phyloP scores from a whole-genome alignment of 1,140 invertebrate species.

The Bilobella aurantiaca region DNA sequence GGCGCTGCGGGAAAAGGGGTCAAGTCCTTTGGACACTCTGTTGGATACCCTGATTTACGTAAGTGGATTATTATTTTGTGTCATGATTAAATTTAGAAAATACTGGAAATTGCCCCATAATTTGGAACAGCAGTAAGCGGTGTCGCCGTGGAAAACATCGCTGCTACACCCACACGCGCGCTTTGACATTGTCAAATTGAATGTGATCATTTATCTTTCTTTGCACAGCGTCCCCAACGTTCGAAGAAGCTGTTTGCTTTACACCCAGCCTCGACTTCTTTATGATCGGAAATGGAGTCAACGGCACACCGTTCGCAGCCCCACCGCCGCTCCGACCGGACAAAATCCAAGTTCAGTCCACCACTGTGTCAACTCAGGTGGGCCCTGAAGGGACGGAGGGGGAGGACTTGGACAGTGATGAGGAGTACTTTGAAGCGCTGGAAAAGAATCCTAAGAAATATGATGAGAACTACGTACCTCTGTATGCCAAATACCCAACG shows the following conservation, averaged over 20 bases:
- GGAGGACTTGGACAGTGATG: neutral
- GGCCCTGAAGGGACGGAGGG: neutral
- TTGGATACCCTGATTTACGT: slow-evolving; percentile 1
- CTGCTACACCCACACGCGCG: neutral
- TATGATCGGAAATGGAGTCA: neutral
- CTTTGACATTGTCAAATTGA: neutral
- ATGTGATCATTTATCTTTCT: slow-evolving; percentile 2
- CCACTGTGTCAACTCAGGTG: neutral
- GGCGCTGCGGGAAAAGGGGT: neutral
- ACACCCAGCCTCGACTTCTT: neutral
- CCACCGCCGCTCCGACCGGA: neutral
- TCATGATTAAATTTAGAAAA: neutral
- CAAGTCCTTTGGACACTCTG: neutral
- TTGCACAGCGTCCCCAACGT: neutral
- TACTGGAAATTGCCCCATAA: too few relatives aligned
- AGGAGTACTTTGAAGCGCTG: neutral
- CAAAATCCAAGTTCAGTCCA: neutral
- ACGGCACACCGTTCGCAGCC: neutral
- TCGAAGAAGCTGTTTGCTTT: slow-evolving; percentile 1
- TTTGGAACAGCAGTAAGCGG: too few relatives aligned
- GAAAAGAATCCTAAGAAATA: neutral
- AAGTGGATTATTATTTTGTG: neutral
- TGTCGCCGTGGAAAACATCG: too few relatives aligned
- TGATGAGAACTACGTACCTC: slow-evolving; percentile 5
- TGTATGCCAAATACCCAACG: neutral